Conservation (phyloP, 2,797 vertebrate species). For the Falco naumanni region DNA sequence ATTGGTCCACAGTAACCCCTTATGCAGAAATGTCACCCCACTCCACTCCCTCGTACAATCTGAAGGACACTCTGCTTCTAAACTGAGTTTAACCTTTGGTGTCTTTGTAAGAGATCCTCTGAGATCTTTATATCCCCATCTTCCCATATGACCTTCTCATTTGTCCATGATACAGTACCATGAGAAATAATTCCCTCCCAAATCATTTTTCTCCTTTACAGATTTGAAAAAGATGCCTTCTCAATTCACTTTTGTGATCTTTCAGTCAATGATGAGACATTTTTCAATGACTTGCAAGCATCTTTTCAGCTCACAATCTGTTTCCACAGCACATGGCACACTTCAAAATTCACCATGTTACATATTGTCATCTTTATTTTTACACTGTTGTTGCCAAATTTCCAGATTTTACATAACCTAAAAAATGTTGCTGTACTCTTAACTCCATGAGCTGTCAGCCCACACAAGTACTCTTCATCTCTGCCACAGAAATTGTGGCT, state of each 20-base stretch:
- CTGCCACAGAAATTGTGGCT: not conserved
- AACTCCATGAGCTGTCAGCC: not conserved
- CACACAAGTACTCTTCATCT: not conserved
- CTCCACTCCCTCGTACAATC: not conserved
- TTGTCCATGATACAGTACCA: not conserved
- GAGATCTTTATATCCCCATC: not conserved
- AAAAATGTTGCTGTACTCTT: not conserved
- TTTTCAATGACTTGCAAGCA: not conserved
- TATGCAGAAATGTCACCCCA: not conserved
- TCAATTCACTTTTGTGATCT: not conserved
- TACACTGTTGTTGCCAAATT: not conserved
- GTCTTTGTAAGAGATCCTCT: not conserved
- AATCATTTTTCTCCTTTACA: not conserved
- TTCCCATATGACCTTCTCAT: not conserved
- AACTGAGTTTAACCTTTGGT: not conserved
- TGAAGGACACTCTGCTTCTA: not conserved
- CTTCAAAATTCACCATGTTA: not conserved
- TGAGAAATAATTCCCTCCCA: not conserved
- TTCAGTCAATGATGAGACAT: not conserved
- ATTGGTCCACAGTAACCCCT: not conserved
- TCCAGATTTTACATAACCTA: not conserved
- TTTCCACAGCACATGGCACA: not conserved
- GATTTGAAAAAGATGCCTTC: not conserved
- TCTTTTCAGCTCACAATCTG: not conserved
- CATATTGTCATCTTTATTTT: conserved; percentile 6